Base-by-base conservation (phyloP, 2,888 invertebrate species). In the Leptinotarsa juncta region DNA sequence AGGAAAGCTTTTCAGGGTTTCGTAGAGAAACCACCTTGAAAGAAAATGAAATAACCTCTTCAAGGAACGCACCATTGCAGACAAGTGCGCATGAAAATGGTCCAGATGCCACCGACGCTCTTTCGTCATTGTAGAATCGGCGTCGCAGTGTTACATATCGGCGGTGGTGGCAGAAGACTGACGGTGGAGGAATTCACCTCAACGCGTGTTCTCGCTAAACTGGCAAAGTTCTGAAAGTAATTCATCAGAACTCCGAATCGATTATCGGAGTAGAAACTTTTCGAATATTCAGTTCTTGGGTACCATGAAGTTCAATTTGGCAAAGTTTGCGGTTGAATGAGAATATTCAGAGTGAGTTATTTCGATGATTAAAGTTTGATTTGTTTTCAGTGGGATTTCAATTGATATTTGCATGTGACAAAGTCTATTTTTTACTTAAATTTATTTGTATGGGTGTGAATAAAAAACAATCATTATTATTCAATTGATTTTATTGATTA, bases 51-150 rank as follows among this genome's bases (percentile, higher is more conserved):
- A 57, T 23, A 20, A 57, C 20, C 57, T 57, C 26, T 20, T 57
- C 15, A 23, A 15, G 16, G 60, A 62, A 51, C 42, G 48, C 51
- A 57, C 57, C 51, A 50, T 50, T 71, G 77, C 73, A 73, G 51
- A 75, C 73, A 69, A 75, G 74, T 76, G 78, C 79, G 78, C 79
- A 79, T 77, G 77, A 77, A 74, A 71, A 71, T 77, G 78, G 78
- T 77, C 78, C 78, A 80, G 77, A 73, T 71, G 32, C 57, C 71
- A 57, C 7, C 67, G 71, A 60, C 73, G 49, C 75, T 74, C 72
- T 77, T 73, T 73, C 67, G 77, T 75, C 78, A 77, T 75, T 78
- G 76, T 57, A 60, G n/a, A 62, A 32, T 62, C 26, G 70, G 78
- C 80, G 78, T 78, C 76, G 78, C 78, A 80, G 80, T 78, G 72